Base-by-base conservation (phyloP, 1,140 invertebrate species). In the Idris sp. region DNA sequence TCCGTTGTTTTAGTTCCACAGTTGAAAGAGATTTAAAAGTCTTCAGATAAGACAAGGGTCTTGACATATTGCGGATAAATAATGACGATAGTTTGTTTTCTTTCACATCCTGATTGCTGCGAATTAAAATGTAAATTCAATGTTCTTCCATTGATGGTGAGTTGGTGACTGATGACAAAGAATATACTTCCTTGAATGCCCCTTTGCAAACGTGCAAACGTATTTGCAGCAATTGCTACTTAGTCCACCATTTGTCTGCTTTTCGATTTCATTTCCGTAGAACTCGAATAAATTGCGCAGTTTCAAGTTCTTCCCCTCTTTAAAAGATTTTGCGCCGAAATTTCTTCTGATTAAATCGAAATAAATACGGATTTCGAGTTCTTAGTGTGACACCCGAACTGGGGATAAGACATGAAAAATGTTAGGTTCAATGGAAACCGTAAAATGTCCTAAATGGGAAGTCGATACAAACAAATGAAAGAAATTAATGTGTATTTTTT, bases 201-300 rank as follows among this genome's bases (percentile, higher is more conserved):
- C 31, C 61, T 35, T 30, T 1, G 43, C 51, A 26, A 35, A 51
- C 58, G 53, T 48, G 28, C 40, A 19, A 48, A 41, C 40, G 67
- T 54, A 46, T 53, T 61, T 69, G 53, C 48, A 71, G 38, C 56
- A 54, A 71, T 61, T 48, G 56, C 46, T 61, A 62, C 48, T 61
- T 61, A 54, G 48, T 31, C 25, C 36, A 11, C 67, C 56, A 71
- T 71, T 61, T 71, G 56, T 71, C 49, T 54, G 48, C 31, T 71
- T 69, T 69, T 53, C 65, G 46, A 69, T 69, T 69, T 69, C 65
- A 68, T 68, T 68, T 68, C 51, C 65, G 65, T 58, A 40, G 28
- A 59, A 59, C 35, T 69, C 44, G 36, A 59, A 69, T 59, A 69
- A 69, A 69, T 69, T 54, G 65, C 15, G 8, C 15, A 51, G 44